Conservation (phyloP, 2,797 vertebrate species). For the Lophotriccus pileatus region DNA sequence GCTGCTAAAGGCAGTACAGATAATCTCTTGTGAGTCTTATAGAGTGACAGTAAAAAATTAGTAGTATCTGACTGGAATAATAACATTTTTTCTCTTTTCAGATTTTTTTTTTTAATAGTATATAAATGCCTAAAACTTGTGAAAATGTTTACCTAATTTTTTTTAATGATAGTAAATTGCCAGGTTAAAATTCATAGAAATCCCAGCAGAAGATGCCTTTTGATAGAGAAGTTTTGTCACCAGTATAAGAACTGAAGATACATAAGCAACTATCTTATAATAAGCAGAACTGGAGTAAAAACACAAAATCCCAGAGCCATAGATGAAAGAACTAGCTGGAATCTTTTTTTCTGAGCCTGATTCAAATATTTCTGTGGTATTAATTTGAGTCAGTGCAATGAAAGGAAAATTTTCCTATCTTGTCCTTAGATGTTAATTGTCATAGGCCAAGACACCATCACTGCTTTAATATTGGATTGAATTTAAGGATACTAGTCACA, state of each 20-base stretch:
- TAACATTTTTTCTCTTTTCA: background rate
- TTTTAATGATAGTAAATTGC: background rate
- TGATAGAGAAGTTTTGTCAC: background rate
- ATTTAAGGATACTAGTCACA: background rate
- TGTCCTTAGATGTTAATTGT: background rate
- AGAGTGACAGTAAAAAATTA: background rate
- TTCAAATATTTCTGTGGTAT: background rate
- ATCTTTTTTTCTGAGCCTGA: background rate
- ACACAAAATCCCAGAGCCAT: fast-evolving
- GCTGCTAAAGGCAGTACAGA: background rate
- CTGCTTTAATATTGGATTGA: background rate
- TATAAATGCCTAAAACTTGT: background rate
- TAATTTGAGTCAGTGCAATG: background rate
- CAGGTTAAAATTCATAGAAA: background rate
- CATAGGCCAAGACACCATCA: background rate
- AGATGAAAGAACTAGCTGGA: background rate
- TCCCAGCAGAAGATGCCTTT: background rate
- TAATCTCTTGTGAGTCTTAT: background rate
- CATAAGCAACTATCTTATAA: background rate
- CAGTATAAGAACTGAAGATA: background rate
- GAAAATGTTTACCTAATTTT: background rate
- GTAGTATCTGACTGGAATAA: background rate
- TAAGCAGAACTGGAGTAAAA: background rate
- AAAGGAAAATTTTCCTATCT: background rate
- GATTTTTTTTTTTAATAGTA: background rate